A percentile compares a stretch with the other conserved stretches of the same genome.
Evolutionary conservation across 2,888 invertebrate genomes (phyloP).

Genomic region (Keiferia lycopersicella): DNA sequence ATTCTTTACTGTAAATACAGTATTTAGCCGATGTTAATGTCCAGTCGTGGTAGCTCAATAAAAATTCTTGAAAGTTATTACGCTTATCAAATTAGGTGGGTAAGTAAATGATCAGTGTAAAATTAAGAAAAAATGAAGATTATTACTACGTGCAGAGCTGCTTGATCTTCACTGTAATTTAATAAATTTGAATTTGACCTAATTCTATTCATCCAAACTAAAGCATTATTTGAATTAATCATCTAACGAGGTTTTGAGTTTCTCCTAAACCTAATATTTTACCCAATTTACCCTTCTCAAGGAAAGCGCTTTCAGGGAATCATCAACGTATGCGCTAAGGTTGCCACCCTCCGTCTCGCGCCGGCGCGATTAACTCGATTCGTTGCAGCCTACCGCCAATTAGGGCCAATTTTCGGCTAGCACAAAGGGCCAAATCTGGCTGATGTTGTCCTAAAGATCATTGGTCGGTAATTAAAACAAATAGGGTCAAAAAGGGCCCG

Average conservation of each 20-base stretch:
- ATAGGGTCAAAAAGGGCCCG: slow-evolving; percentile 76
- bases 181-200: not conserved
- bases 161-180: not conserved
- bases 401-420: slow-evolving; percentile 72
- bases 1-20: slow-evolving; percentile 56
- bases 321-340: slow-evolving; percentile 24
- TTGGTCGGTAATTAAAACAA: slow-evolving; percentile 79
- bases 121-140: not conserved
- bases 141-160: not conserved
- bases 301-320: slow-evolving; percentile 29
- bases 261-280: slow-evolving; percentile 10
- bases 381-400: slow-evolving; percentile 67
- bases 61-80: slow-evolving; percentile 47
- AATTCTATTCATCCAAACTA: not conserved
- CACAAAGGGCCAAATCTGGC: slow-evolving; percentile 52
- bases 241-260: slow-evolving; percentile 18
- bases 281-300: slow-evolving; percentile 25
- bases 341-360: slow-evolving; percentile 39
- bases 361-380: slow-evolving; percentile 48
- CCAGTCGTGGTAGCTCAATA: slow-evolving; percentile 38
- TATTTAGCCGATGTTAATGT: slow-evolving; percentile 54
- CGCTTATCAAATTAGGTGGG: slow-evolving; percentile 19
- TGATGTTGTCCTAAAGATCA: slow-evolving; percentile 73
- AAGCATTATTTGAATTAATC: slow-evolving; percentile 1
- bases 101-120: not conserved